Evolutionary conservation across 1,140 invertebrate species (phyloP).

Genomic region (Anastatus disparis): DNA sequence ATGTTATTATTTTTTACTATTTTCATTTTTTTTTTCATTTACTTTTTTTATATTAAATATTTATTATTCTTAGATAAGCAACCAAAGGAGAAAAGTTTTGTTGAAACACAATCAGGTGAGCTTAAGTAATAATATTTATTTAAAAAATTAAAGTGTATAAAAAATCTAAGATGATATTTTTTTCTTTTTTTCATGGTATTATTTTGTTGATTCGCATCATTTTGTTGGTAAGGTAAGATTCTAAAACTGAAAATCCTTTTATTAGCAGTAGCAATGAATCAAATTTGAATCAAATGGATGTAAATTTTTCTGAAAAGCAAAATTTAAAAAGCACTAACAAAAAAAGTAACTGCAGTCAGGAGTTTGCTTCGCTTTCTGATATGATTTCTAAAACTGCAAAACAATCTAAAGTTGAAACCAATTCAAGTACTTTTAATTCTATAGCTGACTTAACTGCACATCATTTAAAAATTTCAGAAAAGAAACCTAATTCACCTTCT

Average conservation of each 20-base stretch:
- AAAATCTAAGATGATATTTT: conserved; percentile 41
- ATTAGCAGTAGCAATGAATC: background rate
- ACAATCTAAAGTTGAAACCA: background rate
- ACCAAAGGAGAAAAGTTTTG: background rate
- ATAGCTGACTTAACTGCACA: conserved; percentile 37
- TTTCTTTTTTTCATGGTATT: conserved; percentile 62
- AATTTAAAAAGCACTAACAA: background rate
- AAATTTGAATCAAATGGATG: background rate
- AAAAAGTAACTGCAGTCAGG: background rate
- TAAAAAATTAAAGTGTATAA: conserved; percentile 10
- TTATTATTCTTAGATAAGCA: background rate
- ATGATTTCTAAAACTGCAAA: conserved; percentile 36
- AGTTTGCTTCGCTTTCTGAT: conserved; percentile 37
- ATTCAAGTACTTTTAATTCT: conserved; percentile 31
- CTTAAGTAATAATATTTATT: conserved; percentile 29
- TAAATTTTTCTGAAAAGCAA: background rate
- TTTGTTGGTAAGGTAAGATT: conserved; percentile 70
- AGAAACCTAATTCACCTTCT: conserved; percentile 9
- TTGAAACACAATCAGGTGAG: conserved; percentile 53
- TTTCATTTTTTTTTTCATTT: background rate
- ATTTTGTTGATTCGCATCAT: conserved; percentile 61
- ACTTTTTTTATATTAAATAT: background rate
- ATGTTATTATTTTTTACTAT: background rate
- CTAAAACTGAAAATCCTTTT: conserved; percentile 28
- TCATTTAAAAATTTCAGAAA: conserved; percentile 25